phyloP scores from a whole-genome alignment of 2,113 vertebrate genomes.

The Columba janthina region DNA sequence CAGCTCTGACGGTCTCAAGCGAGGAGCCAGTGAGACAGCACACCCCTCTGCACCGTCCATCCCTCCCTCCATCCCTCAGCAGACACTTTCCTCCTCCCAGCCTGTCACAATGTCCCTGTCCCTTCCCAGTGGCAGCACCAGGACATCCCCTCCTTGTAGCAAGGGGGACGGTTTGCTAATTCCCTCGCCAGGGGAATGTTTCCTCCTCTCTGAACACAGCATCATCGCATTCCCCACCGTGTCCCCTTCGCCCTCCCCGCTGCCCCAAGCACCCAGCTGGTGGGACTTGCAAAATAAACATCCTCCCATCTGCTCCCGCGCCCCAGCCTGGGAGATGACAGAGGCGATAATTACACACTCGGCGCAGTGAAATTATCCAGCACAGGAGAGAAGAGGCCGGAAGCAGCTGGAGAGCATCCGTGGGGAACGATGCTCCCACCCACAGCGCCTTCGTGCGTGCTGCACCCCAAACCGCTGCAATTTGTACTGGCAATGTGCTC shows the following conservation, averaged over 20 bases:
- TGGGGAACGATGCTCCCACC: neutral
- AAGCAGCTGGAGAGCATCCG: slow-evolving; percentile 43
- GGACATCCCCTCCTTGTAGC: neutral
- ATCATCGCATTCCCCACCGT: neutral
- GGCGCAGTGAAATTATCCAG: slow-evolving; percentile 13
- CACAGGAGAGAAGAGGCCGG: neutral
- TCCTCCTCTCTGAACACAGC: neutral
- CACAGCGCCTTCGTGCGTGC: neutral
- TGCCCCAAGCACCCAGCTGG: slow-evolving; percentile 35
- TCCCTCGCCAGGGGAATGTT: fast-evolving
- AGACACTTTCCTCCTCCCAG: neutral
- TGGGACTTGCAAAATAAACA: slow-evolving; percentile 40
- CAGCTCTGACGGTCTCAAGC: neutral
- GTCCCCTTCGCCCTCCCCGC: neutral
- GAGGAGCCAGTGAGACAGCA: neutral
- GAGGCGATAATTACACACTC: slow-evolving; percentile 40
- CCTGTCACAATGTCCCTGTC: neutral
- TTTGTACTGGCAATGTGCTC: fast-evolving
- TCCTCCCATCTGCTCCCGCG: slow-evolving; percentile 11
- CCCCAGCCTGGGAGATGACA: slow-evolving; percentile 11
- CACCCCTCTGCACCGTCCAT: neutral
- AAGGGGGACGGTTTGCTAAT: neutral
- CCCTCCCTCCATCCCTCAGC: neutral
- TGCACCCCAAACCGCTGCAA: neutral
- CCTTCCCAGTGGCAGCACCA: neutral